These are phyloP conservation scores for Papilio demoleus DNA, from an alignment of 2,888 invertebrate species.

Conservation along the genomic window DNA sequence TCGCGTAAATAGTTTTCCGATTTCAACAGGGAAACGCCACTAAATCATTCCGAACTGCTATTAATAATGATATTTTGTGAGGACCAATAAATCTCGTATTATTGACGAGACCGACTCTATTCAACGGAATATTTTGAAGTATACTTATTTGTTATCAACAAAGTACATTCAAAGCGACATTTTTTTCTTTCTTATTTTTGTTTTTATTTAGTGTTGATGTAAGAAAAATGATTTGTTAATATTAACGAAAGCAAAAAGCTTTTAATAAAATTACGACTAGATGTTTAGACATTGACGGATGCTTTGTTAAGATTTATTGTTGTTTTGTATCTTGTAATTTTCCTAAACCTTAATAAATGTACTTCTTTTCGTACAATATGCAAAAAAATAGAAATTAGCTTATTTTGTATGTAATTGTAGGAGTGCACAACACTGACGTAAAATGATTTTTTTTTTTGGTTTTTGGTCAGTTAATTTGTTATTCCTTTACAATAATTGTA, in stretches of 20 bases:
- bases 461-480: too few species aligned
- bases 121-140: conserved; percentile 8
- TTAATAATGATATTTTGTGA: conserved; percentile 36
- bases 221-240: conserved; percentile 3
- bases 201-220: neutral
- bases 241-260: conserved; percentile 21
- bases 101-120: conserved; percentile 27
- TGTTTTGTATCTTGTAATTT: conserved; percentile 14
- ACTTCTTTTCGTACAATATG: neutral
- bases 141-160: conserved; percentile 23
- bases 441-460: too few species aligned
- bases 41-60: conserved; percentile 34
- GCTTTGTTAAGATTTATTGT: conserved; percentile 22
- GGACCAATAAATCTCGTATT: conserved; percentile 34
- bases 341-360: conserved; percentile 10
- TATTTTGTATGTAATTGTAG: too few species aligned
- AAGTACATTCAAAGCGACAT: neutral
- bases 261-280: conserved; percentile 21
- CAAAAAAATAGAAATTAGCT: neutral
- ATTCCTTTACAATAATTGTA: too few species aligned
- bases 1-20: conserved; percentile 24
- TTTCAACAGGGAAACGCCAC: neutral
- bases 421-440: too few species aligned
- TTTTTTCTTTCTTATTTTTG: neutral
- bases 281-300: conserved; percentile 22